phyloP scores from a whole-genome alignment of 2,888 invertebrate genomes.

The Trimorus sp. region DNA sequence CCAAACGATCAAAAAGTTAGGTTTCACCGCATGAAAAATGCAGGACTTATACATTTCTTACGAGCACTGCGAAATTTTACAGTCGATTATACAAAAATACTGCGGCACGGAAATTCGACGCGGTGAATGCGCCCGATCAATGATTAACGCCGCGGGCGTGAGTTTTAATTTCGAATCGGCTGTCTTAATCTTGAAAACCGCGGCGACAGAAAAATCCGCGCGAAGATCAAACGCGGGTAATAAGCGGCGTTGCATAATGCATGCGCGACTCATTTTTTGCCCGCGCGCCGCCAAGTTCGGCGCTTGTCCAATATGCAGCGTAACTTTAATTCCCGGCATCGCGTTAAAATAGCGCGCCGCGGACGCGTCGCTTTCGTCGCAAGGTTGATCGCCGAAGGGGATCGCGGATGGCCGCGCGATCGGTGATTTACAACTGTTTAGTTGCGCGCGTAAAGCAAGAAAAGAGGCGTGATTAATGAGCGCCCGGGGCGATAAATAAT shows the following conservation, averaged over 20 bases:
- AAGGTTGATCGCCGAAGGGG: slow-evolving; percentile 34
- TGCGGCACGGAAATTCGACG: too few species aligned
- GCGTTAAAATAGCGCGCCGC: slow-evolving; percentile 41
- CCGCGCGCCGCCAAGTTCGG: slow-evolving; percentile 35
- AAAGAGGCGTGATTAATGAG: slow-evolving; percentile 33
- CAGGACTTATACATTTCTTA: too few species aligned
- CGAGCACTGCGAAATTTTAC: slow-evolving; percentile 10
- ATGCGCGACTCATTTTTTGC: slow-evolving; percentile 10
- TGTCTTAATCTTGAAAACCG: slow-evolving; percentile 48
- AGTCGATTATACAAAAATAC: too few species aligned
- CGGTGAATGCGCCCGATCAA: slow-evolving; percentile 25
- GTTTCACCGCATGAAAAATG: too few species aligned
- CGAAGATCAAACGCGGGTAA: slow-evolving; percentile 49
- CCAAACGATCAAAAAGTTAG: too few species aligned
- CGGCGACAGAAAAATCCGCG: slow-evolving; percentile 45
- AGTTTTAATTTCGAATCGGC: slow-evolving; percentile 40
- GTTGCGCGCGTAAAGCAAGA: slow-evolving; percentile 12
- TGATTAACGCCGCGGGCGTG: slow-evolving; percentile 20
- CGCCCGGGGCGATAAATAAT: slow-evolving; percentile 30
- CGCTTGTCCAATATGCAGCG: slow-evolving; percentile 44
- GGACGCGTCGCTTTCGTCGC: slow-evolving; percentile 40
- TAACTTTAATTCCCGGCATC: slow-evolving; percentile 43
- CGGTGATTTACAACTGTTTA: slow-evolving; percentile 33
- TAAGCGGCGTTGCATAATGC: slow-evolving; percentile 46
- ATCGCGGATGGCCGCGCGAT: slow-evolving; percentile 17